These are phyloP conservation scores for Aix galericulata DNA, from an alignment of 2,113 vertebrate species.

Conservation along the genomic window DNA sequence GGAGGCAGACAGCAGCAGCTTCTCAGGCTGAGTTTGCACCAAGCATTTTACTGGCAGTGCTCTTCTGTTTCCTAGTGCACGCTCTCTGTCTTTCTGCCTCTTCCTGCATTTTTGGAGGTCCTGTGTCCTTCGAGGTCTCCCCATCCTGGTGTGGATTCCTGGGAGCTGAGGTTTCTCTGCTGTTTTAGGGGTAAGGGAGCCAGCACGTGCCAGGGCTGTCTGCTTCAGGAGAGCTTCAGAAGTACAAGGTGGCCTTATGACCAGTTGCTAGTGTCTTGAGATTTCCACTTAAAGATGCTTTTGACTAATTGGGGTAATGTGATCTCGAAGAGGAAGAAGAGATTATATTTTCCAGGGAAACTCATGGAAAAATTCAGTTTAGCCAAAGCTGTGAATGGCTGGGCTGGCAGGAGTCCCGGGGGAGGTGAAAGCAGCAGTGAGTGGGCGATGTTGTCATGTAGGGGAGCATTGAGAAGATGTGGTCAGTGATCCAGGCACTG, in stretches of 20 bases:
- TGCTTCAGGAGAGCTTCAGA: not conserved
- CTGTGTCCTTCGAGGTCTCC: not conserved
- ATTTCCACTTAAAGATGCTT: not conserved
- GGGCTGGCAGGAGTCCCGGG: not conserved
- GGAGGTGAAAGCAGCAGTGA: too few species aligned
- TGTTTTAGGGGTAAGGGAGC: not conserved
- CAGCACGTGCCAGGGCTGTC: not conserved
- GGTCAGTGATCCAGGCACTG: too few species aligned
- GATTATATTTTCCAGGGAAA: not conserved
- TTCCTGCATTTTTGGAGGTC: not conserved
- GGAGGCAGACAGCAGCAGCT: not conserved
- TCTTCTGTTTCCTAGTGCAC: not conserved
- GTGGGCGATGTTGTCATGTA: too few species aligned
- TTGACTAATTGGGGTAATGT: not conserved
- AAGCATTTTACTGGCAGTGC: not conserved
- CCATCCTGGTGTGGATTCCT: not conserved
- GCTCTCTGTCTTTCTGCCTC: not conserved
- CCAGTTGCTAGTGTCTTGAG: not conserved
- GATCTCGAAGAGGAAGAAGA: not conserved
- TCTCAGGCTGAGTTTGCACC: not conserved
- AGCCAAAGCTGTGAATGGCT: not conserved
- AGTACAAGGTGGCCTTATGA: fast-evolving
- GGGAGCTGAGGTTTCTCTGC: not conserved
- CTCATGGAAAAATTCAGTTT: not conserved
- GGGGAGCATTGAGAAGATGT: too few species aligned